A percentile compares a stretch with the other conserved stretches of the same genome.
phyloP scores from a whole-genome alignment of 1,140 invertebrate genomes.

The Hesperophylax magnus region DNA sequence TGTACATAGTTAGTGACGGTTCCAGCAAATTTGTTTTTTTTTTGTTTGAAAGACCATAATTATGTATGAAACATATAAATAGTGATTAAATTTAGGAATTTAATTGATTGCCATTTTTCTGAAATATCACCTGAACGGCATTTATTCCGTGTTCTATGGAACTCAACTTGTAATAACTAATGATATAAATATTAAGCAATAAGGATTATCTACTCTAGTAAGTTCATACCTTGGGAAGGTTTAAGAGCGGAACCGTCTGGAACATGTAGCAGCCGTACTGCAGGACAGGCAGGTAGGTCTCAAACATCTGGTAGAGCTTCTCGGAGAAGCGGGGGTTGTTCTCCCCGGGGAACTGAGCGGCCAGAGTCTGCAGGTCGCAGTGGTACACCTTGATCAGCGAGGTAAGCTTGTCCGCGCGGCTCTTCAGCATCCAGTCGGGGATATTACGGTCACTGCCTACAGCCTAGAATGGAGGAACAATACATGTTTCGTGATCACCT shows the following conservation, averaged over 20 bases:
- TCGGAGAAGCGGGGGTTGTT: constrained; percentile 78
- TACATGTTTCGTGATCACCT: no score
- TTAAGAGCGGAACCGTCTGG: constrained; percentile 81
- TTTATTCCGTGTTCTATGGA: no score
- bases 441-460: constrained; percentile 89
- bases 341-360: constrained; percentile 71
- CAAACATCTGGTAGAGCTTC: constrained; percentile 86
- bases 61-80: no score
- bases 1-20: no score
- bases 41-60: no score
- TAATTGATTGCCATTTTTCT: no score
- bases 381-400: constrained; percentile 85
- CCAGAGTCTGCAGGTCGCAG: constrained; percentile 80
- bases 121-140: no score
- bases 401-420: constrained; percentile 79
- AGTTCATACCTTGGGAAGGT: constrained; percentile 80
- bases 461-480: constrained; percentile 69
- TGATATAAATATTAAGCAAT: no score
- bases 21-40: no score
- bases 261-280: constrained; percentile 85
- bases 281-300: constrained; percentile 86
- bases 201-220: no score
- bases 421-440: constrained; percentile 82
- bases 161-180: no score
- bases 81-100: no score